Evolutionary conservation across 1,140 invertebrate genomes (phyloP), one percentile per base, ranked within the genome.

Genomic region (Meloidogyne exigua): DNA sequence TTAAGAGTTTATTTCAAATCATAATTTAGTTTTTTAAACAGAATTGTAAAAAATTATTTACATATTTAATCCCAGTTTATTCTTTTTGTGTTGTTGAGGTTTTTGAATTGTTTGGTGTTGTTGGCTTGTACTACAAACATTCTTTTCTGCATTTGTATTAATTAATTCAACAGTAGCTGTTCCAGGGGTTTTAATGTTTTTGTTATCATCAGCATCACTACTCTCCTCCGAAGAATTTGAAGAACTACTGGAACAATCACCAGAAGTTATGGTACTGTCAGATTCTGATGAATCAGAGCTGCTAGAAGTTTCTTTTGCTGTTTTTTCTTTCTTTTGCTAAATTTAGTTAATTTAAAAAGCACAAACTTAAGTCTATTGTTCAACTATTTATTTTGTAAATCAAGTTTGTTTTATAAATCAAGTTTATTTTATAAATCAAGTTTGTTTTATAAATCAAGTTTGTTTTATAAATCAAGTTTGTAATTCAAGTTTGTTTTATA

Each of bases 191-290:
- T 57, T 57, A 9, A 57, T 57, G 49, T 57, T 57, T n/a, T 57
- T 57, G n/a, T 57, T 57, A n/a, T 57, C 49, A 57, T 57, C 49
- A n/a, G 49, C 49, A 21, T 57, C 49, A n/a, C 49, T 57, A 57
- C 49, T 57, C 13, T n/a, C 15, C 44, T 49, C 49, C 0, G 3
- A n/a, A 57, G 49, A n/a, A 57, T 57, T 57, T 4, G 49, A 57
- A 57, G 49, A 57, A 57, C 49, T 57, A n/a, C 49, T 57, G 3
- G n/a, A 57, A 57, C 49, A 57, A 57, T 57, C 49, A 57, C 49
- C 49, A n/a, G 49, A 57, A n/a, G 49, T 57, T 4, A 57, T n/a
- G 1, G 49, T 57, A 57, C 49, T 57, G 18, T 57, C 49, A 57
- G 49, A 57, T n/a, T 57, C 49, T 57, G 49, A 15, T 57, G n/a